Base-by-base conservation (phyloP, 2,113 vertebrate genomes). In the Misgurnus anguillicaudatus region DNA sequence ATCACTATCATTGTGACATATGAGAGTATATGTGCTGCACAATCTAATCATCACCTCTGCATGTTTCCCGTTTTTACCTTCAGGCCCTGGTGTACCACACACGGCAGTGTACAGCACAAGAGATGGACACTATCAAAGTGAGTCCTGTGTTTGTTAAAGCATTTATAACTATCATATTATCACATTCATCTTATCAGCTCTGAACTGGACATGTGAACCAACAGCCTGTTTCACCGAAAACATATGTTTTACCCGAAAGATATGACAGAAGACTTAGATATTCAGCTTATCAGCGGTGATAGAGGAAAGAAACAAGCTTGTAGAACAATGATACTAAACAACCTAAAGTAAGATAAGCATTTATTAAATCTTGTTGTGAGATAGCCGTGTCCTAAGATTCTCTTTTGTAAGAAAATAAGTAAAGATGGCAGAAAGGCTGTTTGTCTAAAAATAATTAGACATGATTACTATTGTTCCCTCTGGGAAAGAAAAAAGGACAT, bases 21-120 rank as follows among this genome's bases (percentile, higher is more conserved):
- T 64, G 16, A 13, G 24, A 60, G 39, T 17, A 45, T 17, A 57
- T 61, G 64, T 66, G 0, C 66, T 53, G 58, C n/a, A 45, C 11
- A 55, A 31, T 16, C 10, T 19, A 14, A 45, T 76, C 31, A 4
- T n/a, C 10, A 21, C 19, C 47, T 48, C 14, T 61, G 41, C 41
- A 42, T 42, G 11, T 51, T 57, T 57, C 17, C 1, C 61, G 17
- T 87, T 41, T 62, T 75, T 88, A 21, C 87, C 63, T 81, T 61
- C 45, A 99, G 97, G 97, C 80, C 96, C 97, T 10, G 90, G 94
- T 36, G 91, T 98, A 58, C 97, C 97, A 0, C 91, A 83, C 75
- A 95, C 97, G 84, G 93, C 94, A 0, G 89, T 98, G 62, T 95
- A 97, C 87, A 94, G 91, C 74, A 95, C 94, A 0, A 84, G 86